Base-by-base conservation (phyloP, 2,888 invertebrate genomes). In the Boloria selene region DNA sequence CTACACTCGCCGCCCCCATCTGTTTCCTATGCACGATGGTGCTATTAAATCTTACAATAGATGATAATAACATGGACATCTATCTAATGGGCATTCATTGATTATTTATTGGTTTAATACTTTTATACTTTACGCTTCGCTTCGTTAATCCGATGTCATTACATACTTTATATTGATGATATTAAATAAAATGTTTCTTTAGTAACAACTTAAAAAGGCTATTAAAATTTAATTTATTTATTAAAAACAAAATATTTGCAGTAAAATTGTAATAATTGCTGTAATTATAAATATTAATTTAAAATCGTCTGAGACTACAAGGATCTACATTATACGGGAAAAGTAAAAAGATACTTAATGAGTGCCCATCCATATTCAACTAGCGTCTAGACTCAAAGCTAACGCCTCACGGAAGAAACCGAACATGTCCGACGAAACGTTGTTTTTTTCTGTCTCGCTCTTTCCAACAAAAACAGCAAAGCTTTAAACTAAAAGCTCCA, bases 391-490 rank as follows among this genome's bases (percentile, higher is more conserved):
- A 80, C 79, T 78, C 79, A 79, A 79, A 83, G 77, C 74, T 77
- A 75, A 72, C 69, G 73, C 69, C 69, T 73, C 73, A 69, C 80
- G 90, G 89, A 81, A 84, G 82, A 73, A 71, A 71, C 84, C 91
- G 91, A 89, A 74, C 75, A 72, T 71, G 69, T 61, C 85, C 91
- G 91, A 91, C 17, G 50, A 49, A 79, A 85, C 85, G 85, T 85
- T 84, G 83, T 84, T 87, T 87, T 83, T 59, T 81, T 81, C 72
- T 74, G 73, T 90, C 90, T 84, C 85, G 71, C 82, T 90, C 85
- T 68, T 81, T 77, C 80, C 76, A 79, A 84, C 84, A 84, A 87
- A 88, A 88, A 86, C 86, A 85, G 75, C 77, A 77, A 65, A 70
- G 65, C 68, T 55, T 49, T n/a, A 80, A 80, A 81, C 83, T 82